Percentiles rank a stretch among this genome's conserved stretches.
Conservation (phyloP, 2,888 invertebrate species). For the Micropterix aruncella region DNA sequence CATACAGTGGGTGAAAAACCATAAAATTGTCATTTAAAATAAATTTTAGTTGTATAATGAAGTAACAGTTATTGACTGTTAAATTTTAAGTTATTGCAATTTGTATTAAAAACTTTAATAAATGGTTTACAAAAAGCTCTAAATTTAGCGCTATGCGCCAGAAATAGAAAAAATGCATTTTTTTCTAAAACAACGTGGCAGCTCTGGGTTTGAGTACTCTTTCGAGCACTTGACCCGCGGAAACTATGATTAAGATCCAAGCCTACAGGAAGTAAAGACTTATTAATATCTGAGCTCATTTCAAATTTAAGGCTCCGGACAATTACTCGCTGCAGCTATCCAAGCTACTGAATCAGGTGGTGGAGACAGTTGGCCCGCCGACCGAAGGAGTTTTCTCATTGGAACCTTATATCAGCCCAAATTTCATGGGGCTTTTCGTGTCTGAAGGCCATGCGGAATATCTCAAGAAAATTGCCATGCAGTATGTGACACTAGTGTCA, state of each 20-base stretch:
- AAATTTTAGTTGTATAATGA: conserved; percentile 1
- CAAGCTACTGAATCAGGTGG: conserved; percentile 58
- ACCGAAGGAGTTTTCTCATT: conserved; percentile 52
- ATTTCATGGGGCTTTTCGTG: conserved; percentile 85
- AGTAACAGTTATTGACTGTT: neutral
- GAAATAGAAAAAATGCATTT: neutral
- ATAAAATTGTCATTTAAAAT: neutral
- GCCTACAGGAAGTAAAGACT: too few species aligned
- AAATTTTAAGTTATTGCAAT: neutral
- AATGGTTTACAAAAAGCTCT: too few species aligned
- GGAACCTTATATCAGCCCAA: conserved; percentile 73
- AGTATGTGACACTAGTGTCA: conserved; percentile 69
- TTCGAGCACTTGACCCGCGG: too few species aligned
- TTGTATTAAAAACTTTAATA: too few species aligned
- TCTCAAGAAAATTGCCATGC: conserved; percentile 61
- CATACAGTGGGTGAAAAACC: neutral
- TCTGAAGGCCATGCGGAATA: conserved; percentile 70
- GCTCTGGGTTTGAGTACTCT: too few species aligned
- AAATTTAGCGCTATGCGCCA: too few species aligned
- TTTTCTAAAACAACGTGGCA: neutral
- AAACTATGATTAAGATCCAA: too few species aligned
- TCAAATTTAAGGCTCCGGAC: conserved; percentile 75
- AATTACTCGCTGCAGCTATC: conserved; percentile 54
- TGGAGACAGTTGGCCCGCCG: conserved; percentile 53
- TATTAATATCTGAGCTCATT: too few species aligned